Evolutionary conservation across 2,797 vertebrate species (phyloP), one percentile per base, ranked within the genome.

Genomic region (Gymnopithys bicolor): DNA sequence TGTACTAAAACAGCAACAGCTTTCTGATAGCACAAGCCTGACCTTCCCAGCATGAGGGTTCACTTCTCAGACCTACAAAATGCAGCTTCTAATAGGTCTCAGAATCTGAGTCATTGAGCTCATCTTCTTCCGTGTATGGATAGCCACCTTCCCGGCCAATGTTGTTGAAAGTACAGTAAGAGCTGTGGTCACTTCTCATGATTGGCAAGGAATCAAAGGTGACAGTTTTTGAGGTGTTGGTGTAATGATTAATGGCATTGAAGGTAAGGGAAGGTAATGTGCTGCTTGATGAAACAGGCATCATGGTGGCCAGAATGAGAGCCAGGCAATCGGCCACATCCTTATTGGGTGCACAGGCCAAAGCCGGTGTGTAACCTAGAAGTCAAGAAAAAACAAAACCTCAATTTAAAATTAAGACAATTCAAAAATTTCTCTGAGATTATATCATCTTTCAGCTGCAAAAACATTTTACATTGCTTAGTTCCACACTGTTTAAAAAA

Each of bases 221-320:
- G 95, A 99, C 98, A 67, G 99, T 99, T 98, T 99, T 99, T 93
- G 99, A 99, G 97, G 99, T 98, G 98, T 98, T 98, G 96, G 99
- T 99, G 95, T 99, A 99, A 97, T 99, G 99, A 97, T 99, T 99
- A 98, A 99, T 98, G 98, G 98, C 98, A 98, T 98, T 99, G 98
- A 99, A 99, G 10, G 99, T 98, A 95, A 99, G 97, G 94, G 98
- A 97, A 94, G 99, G 98, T 80, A 99, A 97, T 7, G 98, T 98
- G 94, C 98, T 97, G 97, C 98, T 98, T 17, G 99, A 99, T 49
- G 99, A 99, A 90, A 99, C 98, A 93, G 99, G 99, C 99, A 99
- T 99, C 99, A 99, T 99, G 89, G 99, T 99, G 98, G 99, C 99
- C 98, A 99, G 97, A 97, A 99, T 99, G 89, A 99, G 99, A 41